Base-by-base conservation (phyloP, 2,113 vertebrate species). In the Percopsis transmontana region DNA sequence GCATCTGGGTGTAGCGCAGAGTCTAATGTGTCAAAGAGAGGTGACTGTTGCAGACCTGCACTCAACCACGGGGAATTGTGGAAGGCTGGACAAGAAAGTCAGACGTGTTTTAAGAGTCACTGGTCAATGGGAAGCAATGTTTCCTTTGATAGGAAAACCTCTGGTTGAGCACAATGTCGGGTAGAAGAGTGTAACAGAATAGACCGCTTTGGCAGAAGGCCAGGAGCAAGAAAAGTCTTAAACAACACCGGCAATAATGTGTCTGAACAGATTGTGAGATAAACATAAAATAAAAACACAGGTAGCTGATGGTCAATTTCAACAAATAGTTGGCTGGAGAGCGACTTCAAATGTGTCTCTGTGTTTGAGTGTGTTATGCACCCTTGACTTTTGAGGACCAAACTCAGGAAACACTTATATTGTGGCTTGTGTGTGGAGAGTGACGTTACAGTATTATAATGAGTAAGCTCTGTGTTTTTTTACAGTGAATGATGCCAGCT, bases 31-130 rank as follows among this genome's bases (percentile, higher is more conserved):
- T 80, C 72, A 68, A 61, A 61, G 10, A 45, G 62, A 68, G 80
- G 77, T 81, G 73, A 68, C 57, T 38, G 1, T 4, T 63, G 65
- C 70, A 71, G 11, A 1, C 77, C 16, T 38, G 2, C 5, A n/a
- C 68, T 58, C 62, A 23, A 39, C 66, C 24, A 0, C 33, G 38
- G 74, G 72, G 79, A 56, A 64, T 15, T 58, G 54, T 50, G 20
- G 57, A 70, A 66, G 47, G 65, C 61, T 41, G 66, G 42, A 57
- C 66, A 81, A 77, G 77, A 84, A 83, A 48, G 44, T 3, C 14
- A 61, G 50, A 27, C n/a, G 51, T 53, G 52, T 77, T 78, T 64
- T 48, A 61, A 39, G 41, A 23, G 11, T 61, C 53, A 4, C 50
- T 20, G 52, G 67, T 18, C 65, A 60, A 38, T 20, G 54, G 51